A percentile compares a stretch with the other conserved stretches of the same genome.
Conservation (phyloP, 2,113 vertebrate species). For the Lasiurus cinereus region DNA sequence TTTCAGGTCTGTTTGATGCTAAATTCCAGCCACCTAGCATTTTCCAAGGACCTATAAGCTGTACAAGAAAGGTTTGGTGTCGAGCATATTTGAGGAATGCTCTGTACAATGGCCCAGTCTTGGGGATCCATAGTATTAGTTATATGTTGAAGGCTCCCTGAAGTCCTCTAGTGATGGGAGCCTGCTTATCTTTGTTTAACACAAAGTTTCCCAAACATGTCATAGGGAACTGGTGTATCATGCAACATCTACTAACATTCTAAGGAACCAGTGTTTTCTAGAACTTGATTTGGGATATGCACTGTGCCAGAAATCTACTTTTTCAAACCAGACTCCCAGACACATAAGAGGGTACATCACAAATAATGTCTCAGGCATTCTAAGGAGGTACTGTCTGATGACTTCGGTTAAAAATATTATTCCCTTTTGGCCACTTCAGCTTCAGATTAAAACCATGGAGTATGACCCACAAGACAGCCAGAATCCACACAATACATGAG, state of each 20-base stretch:
- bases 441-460: conserved; percentile 50
- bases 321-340: background rate
- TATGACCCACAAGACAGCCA: background rate
- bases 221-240: background rate
- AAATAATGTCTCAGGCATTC: conserved; percentile 32
- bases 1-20: background rate
- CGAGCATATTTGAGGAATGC: background rate
- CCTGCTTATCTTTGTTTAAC: background rate
- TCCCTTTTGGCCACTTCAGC: background rate
- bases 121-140: background rate
- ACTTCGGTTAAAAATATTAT: conserved; percentile 10
- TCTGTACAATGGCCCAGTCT: background rate
- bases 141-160: background rate
- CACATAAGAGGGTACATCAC: background rate
- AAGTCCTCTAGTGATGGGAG: background rate
- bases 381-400: conserved; percentile 15
- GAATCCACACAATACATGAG: background rate
- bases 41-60: background rate
- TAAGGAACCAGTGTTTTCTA: background rate
- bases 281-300: background rate
- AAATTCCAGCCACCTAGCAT: background rate
- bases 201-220: background rate
- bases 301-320: background rate
- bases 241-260: background rate
- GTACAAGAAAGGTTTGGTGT: background rate